These are phyloP conservation scores for Collichthys lucidus DNA, from an alignment of 2,113 vertebrate species.

Conservation along the genomic window DNA sequence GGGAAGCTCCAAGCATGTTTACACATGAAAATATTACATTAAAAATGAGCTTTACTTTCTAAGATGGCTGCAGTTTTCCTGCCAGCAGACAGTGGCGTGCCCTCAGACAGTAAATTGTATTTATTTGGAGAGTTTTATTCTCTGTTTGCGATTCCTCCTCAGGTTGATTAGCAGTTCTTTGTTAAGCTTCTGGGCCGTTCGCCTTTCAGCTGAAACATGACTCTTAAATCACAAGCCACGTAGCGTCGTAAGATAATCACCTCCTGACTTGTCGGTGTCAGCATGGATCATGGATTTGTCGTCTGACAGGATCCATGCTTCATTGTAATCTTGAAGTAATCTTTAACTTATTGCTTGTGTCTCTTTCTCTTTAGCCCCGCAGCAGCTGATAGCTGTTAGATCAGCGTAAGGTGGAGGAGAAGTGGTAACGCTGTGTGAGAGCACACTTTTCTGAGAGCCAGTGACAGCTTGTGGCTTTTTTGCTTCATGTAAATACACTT, in stretches of 20 bases:
- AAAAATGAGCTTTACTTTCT: slow-evolving; percentile 46
- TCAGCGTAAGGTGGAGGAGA: background rate
- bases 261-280: background rate
- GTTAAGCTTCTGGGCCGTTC: slow-evolving; percentile 24
- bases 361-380: background rate
- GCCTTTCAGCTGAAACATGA: slow-evolving; percentile 34
- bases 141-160: slow-evolving; percentile 47
- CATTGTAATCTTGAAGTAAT: background rate
- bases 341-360: background rate
- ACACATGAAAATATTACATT: slow-evolving; percentile 38
- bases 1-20: slow-evolving; percentile 37
- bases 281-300: slow-evolving; percentile 3
- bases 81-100: background rate
- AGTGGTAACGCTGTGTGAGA: background rate
- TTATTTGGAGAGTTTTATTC: slow-evolving; percentile 35
- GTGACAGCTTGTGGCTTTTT: slow-evolving; percentile 14
- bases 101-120: slow-evolving; percentile 18
- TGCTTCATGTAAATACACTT: slow-evolving; percentile 38
- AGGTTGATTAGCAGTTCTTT: slow-evolving; percentile 41
- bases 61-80: background rate
- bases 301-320: background rate
- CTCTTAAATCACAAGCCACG: slow-evolving; percentile 37
- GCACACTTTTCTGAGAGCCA: slow-evolving; percentile 20
- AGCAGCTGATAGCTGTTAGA: background rate
- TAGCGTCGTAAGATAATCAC: slow-evolving; percentile 11